Evolutionary conservation across 1,140 invertebrate species (phyloP), one percentile per base, ranked within the genome.

Genomic region (Chymomyza costata): DNA sequence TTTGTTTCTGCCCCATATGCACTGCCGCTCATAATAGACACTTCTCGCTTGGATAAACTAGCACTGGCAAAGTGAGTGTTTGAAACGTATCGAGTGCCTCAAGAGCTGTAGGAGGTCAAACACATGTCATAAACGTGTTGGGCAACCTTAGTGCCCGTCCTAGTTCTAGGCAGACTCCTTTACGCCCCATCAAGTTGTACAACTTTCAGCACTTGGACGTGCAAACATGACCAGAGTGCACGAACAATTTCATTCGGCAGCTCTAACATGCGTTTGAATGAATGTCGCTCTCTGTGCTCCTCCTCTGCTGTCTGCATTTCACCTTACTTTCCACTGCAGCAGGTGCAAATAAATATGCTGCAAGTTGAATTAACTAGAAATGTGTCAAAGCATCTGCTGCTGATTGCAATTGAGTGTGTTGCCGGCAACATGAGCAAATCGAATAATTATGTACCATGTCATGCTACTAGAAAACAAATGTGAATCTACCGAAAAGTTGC

Each of bases 301-400:
- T n/a, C n/a, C n/a, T n/a, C n/a, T n/a, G n/a, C n/a, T n/a, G n/a
- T n/a, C n/a, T n/a, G n/a, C n/a, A n/a, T n/a, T n/a, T n/a, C 47
- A 59, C 21, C 8, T 25, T 25, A 47, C 25, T 31, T 17, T 21
- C 14, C 39, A 53, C 25, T 44, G 54, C 47, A 51, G 40, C 34
- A 41, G 51, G 51, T 64, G 60, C 44, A 64, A 63, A 63, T 60
- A 67, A 57, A 68, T 43, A 57, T 65, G 48, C 46, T 69, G 51
- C 56, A 37, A 52, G 56, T 57, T 51, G 40, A 35, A 60, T 76
- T 54, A 50, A 55, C 34, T 46, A 45, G 52, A 63, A 50, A 46
- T 32, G 18, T 25, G 21, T 25, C 21, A 25, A 25, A 25, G 21
- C 21, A 25, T 5, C 8, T 8, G 3, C 3, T 25, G 3, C 8